These are phyloP conservation scores for Calephelis perditalis DNA, from an alignment of 2,888 invertebrate species.

Conservation along the genomic window DNA sequence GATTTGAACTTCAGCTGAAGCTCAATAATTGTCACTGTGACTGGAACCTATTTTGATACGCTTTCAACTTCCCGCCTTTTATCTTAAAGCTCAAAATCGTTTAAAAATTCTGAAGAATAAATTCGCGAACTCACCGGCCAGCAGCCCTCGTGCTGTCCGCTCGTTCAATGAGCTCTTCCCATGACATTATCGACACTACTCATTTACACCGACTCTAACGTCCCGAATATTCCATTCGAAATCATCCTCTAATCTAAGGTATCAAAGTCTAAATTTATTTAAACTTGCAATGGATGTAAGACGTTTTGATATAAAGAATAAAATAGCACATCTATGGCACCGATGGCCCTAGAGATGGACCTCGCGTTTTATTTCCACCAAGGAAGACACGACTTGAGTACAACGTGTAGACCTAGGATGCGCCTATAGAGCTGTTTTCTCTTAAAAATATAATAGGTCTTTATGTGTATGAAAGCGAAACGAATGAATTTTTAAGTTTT, in stretches of 20 bases:
- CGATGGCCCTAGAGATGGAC: conserved; percentile 77
- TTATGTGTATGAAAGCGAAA: no score
- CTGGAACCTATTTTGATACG: conserved; percentile 18
- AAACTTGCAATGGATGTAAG: conserved; percentile 28
- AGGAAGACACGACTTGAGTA: conserved; percentile 74
- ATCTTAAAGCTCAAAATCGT: conserved; percentile 42
- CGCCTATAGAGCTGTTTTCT: no score
- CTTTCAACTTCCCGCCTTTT: conserved; percentile 34
- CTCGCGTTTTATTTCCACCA: conserved; percentile 75
- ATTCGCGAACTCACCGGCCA: conserved; percentile 56
- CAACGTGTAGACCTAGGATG: conserved; percentile 42
- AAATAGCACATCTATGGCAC: conserved; percentile 73
- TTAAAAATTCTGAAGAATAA: conserved; percentile 41
- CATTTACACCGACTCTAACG: conserved; percentile 39
- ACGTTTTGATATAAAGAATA: conserved; percentile 34
- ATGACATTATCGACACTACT: conserved; percentile 67
- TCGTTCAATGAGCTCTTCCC: conserved; percentile 76
- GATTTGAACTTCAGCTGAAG: conserved; percentile 27
- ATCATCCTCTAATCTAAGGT: conserved; percentile 13
- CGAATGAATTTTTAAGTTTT: no score
- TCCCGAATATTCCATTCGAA: conserved; percentile 18
- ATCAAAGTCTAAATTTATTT: conserved; percentile 19
- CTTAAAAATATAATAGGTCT: no score
- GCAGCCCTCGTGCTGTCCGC: conserved; percentile 74
- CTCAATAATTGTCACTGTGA: conserved; percentile 26